Evolutionary conservation across 2,888 invertebrate genomes (phyloP).

Genomic region (Petrolisthes manimaculis): DNA sequence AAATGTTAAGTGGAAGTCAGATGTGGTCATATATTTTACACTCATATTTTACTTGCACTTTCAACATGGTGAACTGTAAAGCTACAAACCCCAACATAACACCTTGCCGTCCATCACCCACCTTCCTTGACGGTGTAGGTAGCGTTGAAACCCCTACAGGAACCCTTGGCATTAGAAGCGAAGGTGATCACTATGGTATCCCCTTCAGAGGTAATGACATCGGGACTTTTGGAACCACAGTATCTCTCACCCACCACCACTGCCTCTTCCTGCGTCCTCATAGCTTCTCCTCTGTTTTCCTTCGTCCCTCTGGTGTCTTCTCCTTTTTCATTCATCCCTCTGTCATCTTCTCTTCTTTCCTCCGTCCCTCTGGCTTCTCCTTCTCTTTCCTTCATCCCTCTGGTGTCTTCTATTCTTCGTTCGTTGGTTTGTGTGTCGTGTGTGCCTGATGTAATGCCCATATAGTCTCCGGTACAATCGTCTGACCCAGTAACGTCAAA

Average conservation of each 20-base stretch:
- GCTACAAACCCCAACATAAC: neutral
- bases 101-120: neutral
- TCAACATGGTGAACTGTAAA: neutral
- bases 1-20: too few species aligned
- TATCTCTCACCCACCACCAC: constrained; percentile 21
- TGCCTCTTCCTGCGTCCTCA: neutral
- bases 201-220: constrained; percentile 28
- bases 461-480: constrained; percentile 46
- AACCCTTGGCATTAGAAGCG: constrained; percentile 51
- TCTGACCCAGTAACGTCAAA: constrained; percentile 57
- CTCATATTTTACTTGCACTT: too few species aligned
- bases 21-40: too few species aligned
- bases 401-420: neutral
- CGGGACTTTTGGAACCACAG: constrained; percentile 49
- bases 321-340: constrained; percentile 19
- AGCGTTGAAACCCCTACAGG: constrained; percentile 62
- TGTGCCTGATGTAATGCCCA: constrained; percentile 25
- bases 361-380: constrained; percentile 27
- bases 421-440: too few species aligned
- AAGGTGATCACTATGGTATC: constrained; percentile 55
- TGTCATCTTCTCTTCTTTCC: neutral
- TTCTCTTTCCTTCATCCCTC: constrained; percentile 15
- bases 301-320: neutral
- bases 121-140: constrained; percentile 51
- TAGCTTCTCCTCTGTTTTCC: constrained; percentile 16